These are phyloP conservation scores for Prolemur simus DNA, from an alignment of 2,113 vertebrate species.

Conservation along the genomic window DNA sequence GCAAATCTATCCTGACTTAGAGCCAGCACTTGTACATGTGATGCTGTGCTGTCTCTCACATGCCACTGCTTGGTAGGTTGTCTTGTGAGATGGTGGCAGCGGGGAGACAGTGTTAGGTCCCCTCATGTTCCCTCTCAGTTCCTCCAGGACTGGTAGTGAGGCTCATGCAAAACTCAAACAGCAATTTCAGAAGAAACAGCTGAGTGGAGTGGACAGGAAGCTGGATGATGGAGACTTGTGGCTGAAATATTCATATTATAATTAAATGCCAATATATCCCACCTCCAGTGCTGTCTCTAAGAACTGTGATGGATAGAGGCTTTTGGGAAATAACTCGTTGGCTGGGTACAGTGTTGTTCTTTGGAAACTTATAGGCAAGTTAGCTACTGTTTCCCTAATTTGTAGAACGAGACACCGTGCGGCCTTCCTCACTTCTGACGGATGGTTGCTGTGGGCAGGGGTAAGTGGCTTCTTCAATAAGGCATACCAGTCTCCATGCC, in stretches of 20 bases:
- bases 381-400: not conserved
- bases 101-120: not conserved
- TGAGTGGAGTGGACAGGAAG: not conserved
- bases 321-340: not conserved
- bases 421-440: not conserved
- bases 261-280: slow-evolving; percentile 47
- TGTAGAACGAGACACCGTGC: not conserved
- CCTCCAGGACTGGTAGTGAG: not conserved
- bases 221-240: not conserved
- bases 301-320: not conserved
- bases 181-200: slow-evolving; percentile 10
- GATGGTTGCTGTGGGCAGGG: not conserved
- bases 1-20: not conserved
- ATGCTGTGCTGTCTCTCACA: not conserved
- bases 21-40: not conserved
- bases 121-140: not conserved
- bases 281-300: not conserved
- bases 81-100: not conserved
- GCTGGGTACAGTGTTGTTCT: not conserved
- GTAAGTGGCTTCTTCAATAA: not conserved
- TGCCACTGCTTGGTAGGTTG: not conserved
- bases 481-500: not conserved
- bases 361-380: not conserved
- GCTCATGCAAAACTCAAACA: not conserved
- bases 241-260: slow-evolving; percentile 6